phyloP scores from a whole-genome alignment of 2,113 vertebrate genomes.

The Psephotus haematonotus region DNA sequence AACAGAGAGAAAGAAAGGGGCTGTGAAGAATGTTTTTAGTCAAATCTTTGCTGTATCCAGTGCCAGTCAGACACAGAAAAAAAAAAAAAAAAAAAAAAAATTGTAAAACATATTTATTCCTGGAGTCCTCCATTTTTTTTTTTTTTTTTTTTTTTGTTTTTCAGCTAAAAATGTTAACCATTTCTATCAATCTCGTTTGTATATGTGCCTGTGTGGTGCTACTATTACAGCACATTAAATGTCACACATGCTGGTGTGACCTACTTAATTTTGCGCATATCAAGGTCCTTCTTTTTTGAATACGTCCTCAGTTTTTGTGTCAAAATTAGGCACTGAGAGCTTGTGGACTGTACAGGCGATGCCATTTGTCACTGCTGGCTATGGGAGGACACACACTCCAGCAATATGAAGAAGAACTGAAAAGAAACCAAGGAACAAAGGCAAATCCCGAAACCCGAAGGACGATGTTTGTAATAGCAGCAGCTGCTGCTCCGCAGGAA shows the following conservation, averaged over 20 bases:
- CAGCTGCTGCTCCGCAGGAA: background rate
- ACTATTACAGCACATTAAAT: background rate
- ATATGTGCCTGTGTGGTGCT: background rate
- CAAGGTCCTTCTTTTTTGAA: background rate
- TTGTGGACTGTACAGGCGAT: background rate
- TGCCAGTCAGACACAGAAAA: background rate
- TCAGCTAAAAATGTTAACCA: background rate
- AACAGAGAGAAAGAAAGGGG: background rate
- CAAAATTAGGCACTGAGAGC: fast-evolving
- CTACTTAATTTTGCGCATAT: background rate
- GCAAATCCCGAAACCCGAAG: background rate
- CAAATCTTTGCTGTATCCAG: background rate
- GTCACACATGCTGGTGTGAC: background rate
- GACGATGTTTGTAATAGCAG: background rate
- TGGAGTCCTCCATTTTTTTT: background rate
- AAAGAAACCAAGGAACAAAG: background rate
- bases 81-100: background rate
- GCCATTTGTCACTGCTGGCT: background rate
- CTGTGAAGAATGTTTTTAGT: background rate
- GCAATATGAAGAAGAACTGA: background rate
- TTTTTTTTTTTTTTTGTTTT: background rate
- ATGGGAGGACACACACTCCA: background rate
- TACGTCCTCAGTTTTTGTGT: background rate
- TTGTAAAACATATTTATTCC: background rate
- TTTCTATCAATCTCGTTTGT: fast-evolving